Conservation (phyloP, 2,888 invertebrate genomes). For the Andrena bicolor region DNA sequence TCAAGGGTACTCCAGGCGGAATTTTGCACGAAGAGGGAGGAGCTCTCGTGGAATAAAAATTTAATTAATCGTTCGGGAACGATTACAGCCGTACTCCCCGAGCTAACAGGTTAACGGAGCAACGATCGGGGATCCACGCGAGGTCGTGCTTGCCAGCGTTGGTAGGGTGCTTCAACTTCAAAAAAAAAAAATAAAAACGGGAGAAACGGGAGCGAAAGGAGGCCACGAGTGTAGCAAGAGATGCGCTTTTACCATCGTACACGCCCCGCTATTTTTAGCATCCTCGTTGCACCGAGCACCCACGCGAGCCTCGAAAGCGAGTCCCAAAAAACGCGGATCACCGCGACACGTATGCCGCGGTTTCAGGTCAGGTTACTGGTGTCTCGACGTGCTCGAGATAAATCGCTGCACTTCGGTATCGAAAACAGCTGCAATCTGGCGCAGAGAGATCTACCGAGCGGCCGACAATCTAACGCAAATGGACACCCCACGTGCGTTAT, state of each 20-base stretch:
- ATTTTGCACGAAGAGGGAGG: conserved; percentile 13
- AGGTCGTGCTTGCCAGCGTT: not conserved
- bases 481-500: conserved; percentile 29
- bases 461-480: conserved; percentile 39
- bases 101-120: not conserved
- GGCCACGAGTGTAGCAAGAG: conserved; percentile 67
- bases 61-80: too few relatives aligned
- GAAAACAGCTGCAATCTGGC: conserved; percentile 26
- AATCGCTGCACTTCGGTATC: not conserved
- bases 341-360: not conserved
- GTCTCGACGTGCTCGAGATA: not conserved
- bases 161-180: conserved; percentile 14
- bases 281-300: conserved; percentile 39
- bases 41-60: not conserved
- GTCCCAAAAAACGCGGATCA: conserved; percentile 3
- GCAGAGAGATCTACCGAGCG: conserved; percentile 16
- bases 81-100: not conserved
- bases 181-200: too few relatives aligned
- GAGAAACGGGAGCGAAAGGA: conserved; percentile 35
- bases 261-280: conserved; percentile 78
- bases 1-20: conserved; percentile 29
- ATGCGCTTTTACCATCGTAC: conserved; percentile 76
- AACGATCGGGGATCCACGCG: conserved; percentile 22
- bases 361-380: not conserved
- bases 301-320: conserved; percentile 38